These are phyloP conservation scores for Delphinus delphis DNA, from an alignment of 2,113 vertebrate genomes.

Conservation along the genomic window DNA sequence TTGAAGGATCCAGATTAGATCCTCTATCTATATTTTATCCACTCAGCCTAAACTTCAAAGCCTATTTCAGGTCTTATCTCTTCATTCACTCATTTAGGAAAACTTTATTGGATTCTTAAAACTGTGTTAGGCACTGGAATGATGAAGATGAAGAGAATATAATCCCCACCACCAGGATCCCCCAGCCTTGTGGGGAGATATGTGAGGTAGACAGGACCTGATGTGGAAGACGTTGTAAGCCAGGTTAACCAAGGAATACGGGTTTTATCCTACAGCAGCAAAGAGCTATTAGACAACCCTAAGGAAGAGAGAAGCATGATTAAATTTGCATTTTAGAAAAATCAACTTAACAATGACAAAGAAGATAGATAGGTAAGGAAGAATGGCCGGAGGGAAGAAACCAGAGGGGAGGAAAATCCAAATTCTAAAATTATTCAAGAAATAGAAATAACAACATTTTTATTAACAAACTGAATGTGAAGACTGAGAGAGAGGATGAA, in stretches of 20 bases:
- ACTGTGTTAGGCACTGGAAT: neutral
- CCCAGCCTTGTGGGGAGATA: neutral
- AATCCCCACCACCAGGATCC: neutral
- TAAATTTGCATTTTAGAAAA: slow-evolving; percentile 25
- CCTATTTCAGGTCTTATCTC: neutral
- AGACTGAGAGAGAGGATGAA: neutral
- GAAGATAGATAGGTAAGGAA: neutral
- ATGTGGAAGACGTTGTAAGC: neutral
- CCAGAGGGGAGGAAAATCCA: neutral
- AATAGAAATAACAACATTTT: slow-evolving; percentile 43
- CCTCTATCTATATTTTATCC: slow-evolving; percentile 1
- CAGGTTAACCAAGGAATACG: neutral
- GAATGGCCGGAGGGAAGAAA: neutral
- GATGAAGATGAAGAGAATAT: neutral
- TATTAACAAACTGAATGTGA: slow-evolving; percentile 31
- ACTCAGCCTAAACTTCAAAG: neutral
- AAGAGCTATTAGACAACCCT: neutral
- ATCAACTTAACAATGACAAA: neutral
- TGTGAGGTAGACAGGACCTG: neutral
- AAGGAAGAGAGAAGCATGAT: neutral
- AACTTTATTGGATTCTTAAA: neutral
- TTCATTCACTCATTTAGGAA: slow-evolving; percentile 17
- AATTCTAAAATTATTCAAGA: slow-evolving; percentile 41
- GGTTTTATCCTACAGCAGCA: neutral
- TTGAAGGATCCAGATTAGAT: neutral